Evolutionary conservation across 1,140 invertebrate species (phyloP).

Genomic region (Monochamus saltuarius): DNA sequence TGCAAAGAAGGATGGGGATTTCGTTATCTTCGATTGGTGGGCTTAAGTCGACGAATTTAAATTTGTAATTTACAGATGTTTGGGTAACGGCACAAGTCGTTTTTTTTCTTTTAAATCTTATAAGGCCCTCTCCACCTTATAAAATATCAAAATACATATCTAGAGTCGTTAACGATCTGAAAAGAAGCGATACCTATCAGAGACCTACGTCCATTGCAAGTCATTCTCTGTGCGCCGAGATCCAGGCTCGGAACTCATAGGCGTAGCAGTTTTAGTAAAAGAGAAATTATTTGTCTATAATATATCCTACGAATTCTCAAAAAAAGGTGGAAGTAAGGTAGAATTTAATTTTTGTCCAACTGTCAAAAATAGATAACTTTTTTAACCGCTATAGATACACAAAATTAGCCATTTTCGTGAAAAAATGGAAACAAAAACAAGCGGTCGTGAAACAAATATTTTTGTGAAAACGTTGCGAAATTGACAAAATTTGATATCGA

Average conservation of each 20-base stretch:
- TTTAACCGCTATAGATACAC: not conserved
- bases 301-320: no score
- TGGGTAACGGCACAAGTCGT: not conserved
- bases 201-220: constrained; percentile 18
- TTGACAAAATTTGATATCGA: no score
- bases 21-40: not conserved
- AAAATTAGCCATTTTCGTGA: no score
- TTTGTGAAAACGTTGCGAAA: no score
- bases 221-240: constrained; percentile 19
- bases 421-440: no score
- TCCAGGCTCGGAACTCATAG: constrained; percentile 10
- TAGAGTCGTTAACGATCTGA: constrained; percentile 27
- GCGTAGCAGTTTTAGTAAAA: not conserved
- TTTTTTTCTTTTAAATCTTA: not conserved
- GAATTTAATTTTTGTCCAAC: not conserved
- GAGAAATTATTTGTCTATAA: not conserved
- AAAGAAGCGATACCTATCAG: constrained; percentile 26
- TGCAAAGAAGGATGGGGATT: not conserved
- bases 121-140: constrained; percentile 9
- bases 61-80: constrained; percentile 8
- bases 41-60: constrained; percentile 6
- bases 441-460: no score
- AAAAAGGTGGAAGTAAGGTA: not conserved
- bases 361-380: not conserved
- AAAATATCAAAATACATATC: constrained; percentile 29